Percentiles rank a stretch among this genome's conserved stretches.
phyloP scores from a whole-genome alignment of 2,888 invertebrate species.

The Oconnorella tubifera region DNA sequence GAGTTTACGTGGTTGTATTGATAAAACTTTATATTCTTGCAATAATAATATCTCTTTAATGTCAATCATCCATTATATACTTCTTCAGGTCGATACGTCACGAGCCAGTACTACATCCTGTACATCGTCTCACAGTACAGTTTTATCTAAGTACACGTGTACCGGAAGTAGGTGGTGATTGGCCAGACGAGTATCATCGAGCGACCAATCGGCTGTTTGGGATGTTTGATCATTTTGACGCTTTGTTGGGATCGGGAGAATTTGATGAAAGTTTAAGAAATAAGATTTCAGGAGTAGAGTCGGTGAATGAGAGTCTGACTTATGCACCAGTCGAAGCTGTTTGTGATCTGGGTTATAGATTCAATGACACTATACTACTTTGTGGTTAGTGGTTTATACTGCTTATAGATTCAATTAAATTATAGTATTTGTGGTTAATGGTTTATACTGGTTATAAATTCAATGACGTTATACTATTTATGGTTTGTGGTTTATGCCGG shows the following conservation, averaged over 20 bases:
- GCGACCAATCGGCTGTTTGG: conserved; percentile 28
- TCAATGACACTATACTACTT: conserved; percentile 28
- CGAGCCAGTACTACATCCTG: no score
- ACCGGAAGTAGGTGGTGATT: conserved; percentile 20
- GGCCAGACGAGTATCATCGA: conserved; percentile 35
- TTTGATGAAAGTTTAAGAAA: conserved; percentile 18
- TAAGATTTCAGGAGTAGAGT: conserved; percentile 11
- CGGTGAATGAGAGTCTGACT: conserved; percentile 27
- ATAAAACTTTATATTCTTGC: no score
- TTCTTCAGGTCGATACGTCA: no score
- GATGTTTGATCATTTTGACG: conserved; percentile 34
- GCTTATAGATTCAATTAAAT: conserved; percentile 26
- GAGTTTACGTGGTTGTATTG: no score
- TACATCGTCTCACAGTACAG: neutral
- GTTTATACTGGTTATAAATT: conserved; percentile 21
- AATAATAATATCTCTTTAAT: no score
- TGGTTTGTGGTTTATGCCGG: conserved; percentile 29
- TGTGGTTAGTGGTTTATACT: conserved; percentile 30
- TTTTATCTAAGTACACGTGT: neutral
- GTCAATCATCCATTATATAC: no score
- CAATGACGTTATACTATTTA: conserved; percentile 28
- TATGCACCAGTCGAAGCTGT: conserved; percentile 23
- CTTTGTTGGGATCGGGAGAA: conserved; percentile 16
- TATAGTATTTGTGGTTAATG: conserved; percentile 33
- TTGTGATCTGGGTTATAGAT: conserved; percentile 32